These are phyloP conservation scores for Monochamus saltuarius DNA, from an alignment of 1,140 invertebrate genomes.

Conservation along the genomic window DNA sequence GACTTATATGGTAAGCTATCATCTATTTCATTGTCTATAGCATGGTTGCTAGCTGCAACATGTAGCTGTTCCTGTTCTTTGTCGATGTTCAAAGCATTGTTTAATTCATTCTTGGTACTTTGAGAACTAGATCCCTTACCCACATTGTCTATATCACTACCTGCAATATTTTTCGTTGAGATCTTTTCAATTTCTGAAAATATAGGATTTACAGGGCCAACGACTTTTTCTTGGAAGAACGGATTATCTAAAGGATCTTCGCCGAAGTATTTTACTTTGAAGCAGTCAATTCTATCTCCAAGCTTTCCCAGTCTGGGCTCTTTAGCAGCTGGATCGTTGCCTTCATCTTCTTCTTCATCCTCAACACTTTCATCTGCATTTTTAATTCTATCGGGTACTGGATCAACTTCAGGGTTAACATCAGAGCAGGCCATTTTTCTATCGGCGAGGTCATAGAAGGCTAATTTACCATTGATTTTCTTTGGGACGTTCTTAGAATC, in stretches of 20 bases:
- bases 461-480: slow-evolving; percentile 58
- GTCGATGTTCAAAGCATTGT: too few relatives aligned
- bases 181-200: slow-evolving; percentile 19
- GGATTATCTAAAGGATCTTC: slow-evolving; percentile 73
- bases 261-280: slow-evolving; percentile 72
- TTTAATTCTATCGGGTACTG: slow-evolving; percentile 57
- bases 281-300: slow-evolving; percentile 73
- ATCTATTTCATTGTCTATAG: too few relatives aligned
- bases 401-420: slow-evolving; percentile 55
- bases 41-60: too few relatives aligned
- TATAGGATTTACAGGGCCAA: slow-evolving; percentile 35
- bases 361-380: slow-evolving; percentile 48
- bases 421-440: slow-evolving; percentile 54
- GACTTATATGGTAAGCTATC: too few relatives aligned
- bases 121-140: too few relatives aligned
- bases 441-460: slow-evolving; percentile 60
- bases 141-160: too few relatives aligned
- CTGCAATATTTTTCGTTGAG: too few relatives aligned
- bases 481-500: slow-evolving; percentile 58
- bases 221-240: slow-evolving; percentile 63
- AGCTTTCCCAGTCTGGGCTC: slow-evolving; percentile 56
- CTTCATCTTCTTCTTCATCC: slow-evolving; percentile 35
- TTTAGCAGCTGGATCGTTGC: slow-evolving; percentile 28
- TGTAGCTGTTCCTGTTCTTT: too few relatives aligned
- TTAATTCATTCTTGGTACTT: too few relatives aligned